Evolutionary conservation across 23 tunicate species (phyloP).

Genomic region (Oikopleura dioica): DNA sequence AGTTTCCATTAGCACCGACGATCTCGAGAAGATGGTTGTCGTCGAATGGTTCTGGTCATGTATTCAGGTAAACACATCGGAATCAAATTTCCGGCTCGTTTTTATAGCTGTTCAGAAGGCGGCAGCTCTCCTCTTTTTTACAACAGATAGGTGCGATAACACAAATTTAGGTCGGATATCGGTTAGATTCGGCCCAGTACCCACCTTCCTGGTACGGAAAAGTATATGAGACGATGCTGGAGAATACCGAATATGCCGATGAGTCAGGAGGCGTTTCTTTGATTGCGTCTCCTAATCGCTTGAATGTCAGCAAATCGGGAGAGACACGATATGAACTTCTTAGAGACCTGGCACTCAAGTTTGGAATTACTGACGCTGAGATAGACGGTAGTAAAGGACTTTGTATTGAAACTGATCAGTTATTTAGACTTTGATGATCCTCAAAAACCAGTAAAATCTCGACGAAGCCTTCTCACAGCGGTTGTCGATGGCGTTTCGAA

Average conservation of each 20-base stretch:
- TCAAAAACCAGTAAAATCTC: no score
- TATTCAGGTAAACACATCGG: slow-evolving; percentile 1
- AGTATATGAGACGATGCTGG: neutral
- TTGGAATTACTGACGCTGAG: neutral
- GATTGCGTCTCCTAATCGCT: neutral
- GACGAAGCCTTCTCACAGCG: no score
- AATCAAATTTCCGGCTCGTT: no score
- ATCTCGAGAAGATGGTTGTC: neutral
- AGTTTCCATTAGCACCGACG: neutral
- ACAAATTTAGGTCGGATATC: slow-evolving; percentile 3
- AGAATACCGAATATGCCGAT: neutral
- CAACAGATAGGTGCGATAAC: no score
- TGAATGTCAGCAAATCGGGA: no score
- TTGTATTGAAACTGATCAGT: no score
- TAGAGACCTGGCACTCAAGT: neutral
- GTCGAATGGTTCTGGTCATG: slow-evolving; percentile 4
- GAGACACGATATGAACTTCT: neutral
- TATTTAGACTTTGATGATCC: no score
- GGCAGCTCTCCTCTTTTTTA: no score
- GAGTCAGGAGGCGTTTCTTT: neutral
- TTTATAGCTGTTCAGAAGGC: no score
- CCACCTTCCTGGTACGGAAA: neutral
- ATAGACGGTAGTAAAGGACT: neutral
- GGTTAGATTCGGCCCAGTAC: neutral
- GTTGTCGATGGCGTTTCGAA: slow-evolving; percentile 1